These are phyloP conservation scores for Malacoraja senta DNA, from an alignment of 2,797 vertebrate genomes.

Conservation along the genomic window DNA sequence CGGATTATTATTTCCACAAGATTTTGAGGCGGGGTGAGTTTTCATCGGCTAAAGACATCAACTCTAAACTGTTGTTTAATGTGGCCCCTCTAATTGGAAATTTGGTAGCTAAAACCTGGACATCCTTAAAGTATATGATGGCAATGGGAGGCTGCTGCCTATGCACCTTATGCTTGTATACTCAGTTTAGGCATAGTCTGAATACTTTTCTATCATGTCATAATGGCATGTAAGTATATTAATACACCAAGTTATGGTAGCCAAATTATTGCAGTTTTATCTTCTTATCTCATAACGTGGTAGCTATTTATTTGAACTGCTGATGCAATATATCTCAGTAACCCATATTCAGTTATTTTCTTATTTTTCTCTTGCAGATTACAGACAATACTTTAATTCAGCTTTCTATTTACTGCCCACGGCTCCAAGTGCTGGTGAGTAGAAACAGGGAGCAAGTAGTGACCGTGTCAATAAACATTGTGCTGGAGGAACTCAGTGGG, in stretches of 20 bases:
- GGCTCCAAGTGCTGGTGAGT: constrained; percentile 93
- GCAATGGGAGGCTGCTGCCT: neutral
- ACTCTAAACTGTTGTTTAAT: neutral
- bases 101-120: neutral
- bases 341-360: neutral
- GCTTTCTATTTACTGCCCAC: constrained; percentile 92
- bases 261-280: too few species aligned
- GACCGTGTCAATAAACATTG: too few species aligned
- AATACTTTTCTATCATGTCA: neutral
- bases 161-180: neutral
- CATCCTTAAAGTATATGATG: neutral
- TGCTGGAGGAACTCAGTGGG: too few species aligned
- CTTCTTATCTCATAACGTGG: too few species aligned
- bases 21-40: neutral
- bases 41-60: neutral
- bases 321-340: neutral
- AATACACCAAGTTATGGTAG: too few species aligned
- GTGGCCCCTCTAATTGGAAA: too few species aligned
- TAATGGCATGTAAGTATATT: too few species aligned
- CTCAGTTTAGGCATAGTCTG: too few species aligned
- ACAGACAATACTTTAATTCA: constrained; percentile 93
- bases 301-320: neutral
- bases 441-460: neutral
- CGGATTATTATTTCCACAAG: neutral
- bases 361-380: constrained; percentile 62